These are phyloP conservation scores for Lydus trimaculatus DNA, from an alignment of 2,888 invertebrate genomes.

Conservation along the genomic window DNA sequence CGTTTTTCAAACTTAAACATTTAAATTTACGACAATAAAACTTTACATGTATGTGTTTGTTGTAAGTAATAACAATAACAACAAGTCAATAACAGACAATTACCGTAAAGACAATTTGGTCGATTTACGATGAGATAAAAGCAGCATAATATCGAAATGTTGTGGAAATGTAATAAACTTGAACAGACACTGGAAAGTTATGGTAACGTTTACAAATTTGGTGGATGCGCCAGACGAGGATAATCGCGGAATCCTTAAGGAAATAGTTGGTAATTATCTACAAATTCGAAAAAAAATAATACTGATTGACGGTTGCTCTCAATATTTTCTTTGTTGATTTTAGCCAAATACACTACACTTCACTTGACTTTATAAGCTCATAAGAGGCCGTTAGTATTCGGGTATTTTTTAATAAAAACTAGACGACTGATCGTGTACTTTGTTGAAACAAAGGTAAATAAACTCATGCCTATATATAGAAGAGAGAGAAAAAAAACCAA, in stretches of 20 bases:
- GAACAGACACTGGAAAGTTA: background rate
- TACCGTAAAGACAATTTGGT: background rate
- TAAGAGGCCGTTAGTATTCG: too few relatives aligned
- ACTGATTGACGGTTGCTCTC: too few relatives aligned
- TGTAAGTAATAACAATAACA: background rate
- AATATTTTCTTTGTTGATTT: too few relatives aligned
- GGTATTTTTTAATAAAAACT: background rate
- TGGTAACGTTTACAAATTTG: background rate
- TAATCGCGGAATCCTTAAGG: background rate
- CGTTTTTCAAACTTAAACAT: constrained; percentile 21
- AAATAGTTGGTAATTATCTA: background rate
- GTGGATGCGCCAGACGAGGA: constrained; percentile 12
- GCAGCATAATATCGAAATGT: background rate
- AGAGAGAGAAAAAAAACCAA: too few relatives aligned
- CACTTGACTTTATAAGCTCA: too few relatives aligned
- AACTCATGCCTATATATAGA: too few relatives aligned
- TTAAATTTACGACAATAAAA: constrained; percentile 27
- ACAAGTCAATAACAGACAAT: background rate
- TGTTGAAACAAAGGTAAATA: constrained; percentile 14
- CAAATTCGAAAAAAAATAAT: background rate
- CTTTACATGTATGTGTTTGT: constrained; percentile 11
- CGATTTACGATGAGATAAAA: background rate
- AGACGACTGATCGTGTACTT: background rate
- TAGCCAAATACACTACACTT: too few relatives aligned
- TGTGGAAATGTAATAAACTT: background rate